phyloP scores from a whole-genome alignment of 1,140 invertebrate genomes.

The Oreohelix idahoensis region DNA sequence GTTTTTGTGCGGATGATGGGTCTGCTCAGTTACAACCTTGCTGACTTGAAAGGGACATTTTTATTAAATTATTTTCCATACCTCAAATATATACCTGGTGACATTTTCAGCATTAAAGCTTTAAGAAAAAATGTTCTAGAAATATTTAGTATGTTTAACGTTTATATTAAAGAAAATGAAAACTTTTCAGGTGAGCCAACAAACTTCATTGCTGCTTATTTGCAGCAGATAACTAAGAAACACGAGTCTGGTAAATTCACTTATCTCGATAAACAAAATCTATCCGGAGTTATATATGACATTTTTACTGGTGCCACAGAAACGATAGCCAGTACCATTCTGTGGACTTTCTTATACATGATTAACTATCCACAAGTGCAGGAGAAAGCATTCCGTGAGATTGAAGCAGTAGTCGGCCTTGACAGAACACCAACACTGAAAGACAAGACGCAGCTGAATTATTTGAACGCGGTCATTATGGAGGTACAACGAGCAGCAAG shows the following conservation, averaged over 20 bases:
- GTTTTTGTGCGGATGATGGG: slow-evolving; percentile 34
- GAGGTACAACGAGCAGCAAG: slow-evolving; percentile 45
- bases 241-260: slow-evolving; percentile 1
- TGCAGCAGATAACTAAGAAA: slow-evolving; percentile 34
- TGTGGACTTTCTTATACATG: slow-evolving; percentile 91
- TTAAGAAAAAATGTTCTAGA: slow-evolving; percentile 28
- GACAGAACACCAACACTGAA: slow-evolving; percentile 36
- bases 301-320: slow-evolving; percentile 86
- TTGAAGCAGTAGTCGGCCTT: slow-evolving; percentile 76
- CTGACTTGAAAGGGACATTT: not conserved
- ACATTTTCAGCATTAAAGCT: slow-evolving; percentile 41
- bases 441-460: slow-evolving; percentile 47
- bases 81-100: slow-evolving; percentile 46
- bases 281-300: slow-evolving; percentile 27
- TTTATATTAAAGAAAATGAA: slow-evolving; percentile 18
- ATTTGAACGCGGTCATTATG: slow-evolving; percentile 50
- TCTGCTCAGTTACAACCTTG: slow-evolving; percentile 29
- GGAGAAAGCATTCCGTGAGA: slow-evolving; percentile 86
- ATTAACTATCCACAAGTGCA: slow-evolving; percentile 83
- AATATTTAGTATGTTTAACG: slow-evolving; percentile 20
- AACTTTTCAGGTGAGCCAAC: slow-evolving; percentile 25
- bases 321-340: slow-evolving; percentile 86
- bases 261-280: slow-evolving; percentile 30
- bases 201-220: slow-evolving; percentile 51
- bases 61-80: slow-evolving; percentile 43